Base-by-base conservation (phyloP, 2,113 vertebrate species). In the Dipodomys ordii region DNA sequence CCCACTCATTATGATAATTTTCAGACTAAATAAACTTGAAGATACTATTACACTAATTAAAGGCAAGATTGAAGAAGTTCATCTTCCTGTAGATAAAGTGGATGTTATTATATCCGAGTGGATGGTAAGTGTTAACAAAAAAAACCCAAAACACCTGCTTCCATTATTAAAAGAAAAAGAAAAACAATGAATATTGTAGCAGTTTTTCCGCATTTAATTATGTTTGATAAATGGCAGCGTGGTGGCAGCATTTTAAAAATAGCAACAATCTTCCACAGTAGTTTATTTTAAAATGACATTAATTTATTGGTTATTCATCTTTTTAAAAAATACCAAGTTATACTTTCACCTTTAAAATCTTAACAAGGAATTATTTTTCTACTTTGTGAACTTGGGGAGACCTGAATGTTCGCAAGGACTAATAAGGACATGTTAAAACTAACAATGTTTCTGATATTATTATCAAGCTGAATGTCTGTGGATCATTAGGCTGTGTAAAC, bases 91-190 rank as follows among this genome's bases (percentile, higher is more conserved):
- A 96, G 98, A 99, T 93, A 99, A 99, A 97, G 99, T 99, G 95
- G 99, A 99, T 95, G 90, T 99, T 93, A 99, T 99, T 97, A 98
- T 99, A 98, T 99, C 99, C 2, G 99, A 99, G 57, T 99, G 99
- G 99, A 99, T 99, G 99, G 99, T 99, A 97, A 99, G 99, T 98
- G 0, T 93, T 76, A 76, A 32, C 3, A 77, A 39, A 80, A 77
- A 90, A 82, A 57, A 71, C 3, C 6, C 77, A 77, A 90, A 82
- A 57, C 67, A 3, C 6, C 87, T 78, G 79, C 57, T 35, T 39
- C 92, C 13, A 81, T 65, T 57, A 13, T 57, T 74, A 87, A 87
- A 30, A 80, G 44, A 76, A 32, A 11, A 49, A 32, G 11, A 39
- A 28, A 72, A 65, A 4, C 27, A 72, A 7, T 73, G 16, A 77